Base-by-base conservation (phyloP, 2,888 invertebrate genomes). In the Aphodius granarius region DNA sequence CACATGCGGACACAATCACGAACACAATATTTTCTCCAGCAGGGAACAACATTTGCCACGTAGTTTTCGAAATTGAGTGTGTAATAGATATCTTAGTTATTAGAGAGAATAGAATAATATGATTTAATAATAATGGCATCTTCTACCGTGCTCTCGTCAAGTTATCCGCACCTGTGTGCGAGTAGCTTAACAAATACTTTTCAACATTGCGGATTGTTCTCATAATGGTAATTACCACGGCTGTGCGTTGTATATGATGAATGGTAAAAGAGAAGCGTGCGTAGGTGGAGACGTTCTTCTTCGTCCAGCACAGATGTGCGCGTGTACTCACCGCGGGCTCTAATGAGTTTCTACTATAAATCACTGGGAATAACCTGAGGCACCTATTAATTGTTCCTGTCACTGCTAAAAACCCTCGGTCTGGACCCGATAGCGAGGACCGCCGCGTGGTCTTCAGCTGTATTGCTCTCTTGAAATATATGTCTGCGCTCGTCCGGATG, bases 301-400 rank as follows among this genome's bases (percentile, higher is more conserved):
- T 43, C 43, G 6, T 43, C 21, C 75, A 79, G 81, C 77, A 75
- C 76, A 77, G 80, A 78, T 78, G 72, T 78, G 80, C 81, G 81
- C 82, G 81, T 81, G 79, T 83, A 81, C 80, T 81, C 83, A 83
- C 84, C 83, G 81, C 83, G 77, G 83, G 83, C 83, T 79, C 83
- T 84, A 84, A 84, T 84, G 84, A 84, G 84, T 84, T 84, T 83
- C 84, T 83, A 83, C 83, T 81, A 84, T 84, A 84, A 84, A 84
- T 84, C 84, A 84, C 81, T 75, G 76, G 43, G 77, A 76, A 79
- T 82, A 80, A 81, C 83, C 82, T 75, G 81, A 78, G 83, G 84
- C 83, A 80, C 81, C 83, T 84, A 84, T 84, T 84, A 84, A 84
- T 84, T 84, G 84, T 83, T 82, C 82, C 83, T 83, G 84, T 84